These are phyloP conservation scores for Rhynchotus rufescens DNA, from an alignment of 2,797 vertebrate genomes.

Conservation along the genomic window DNA sequence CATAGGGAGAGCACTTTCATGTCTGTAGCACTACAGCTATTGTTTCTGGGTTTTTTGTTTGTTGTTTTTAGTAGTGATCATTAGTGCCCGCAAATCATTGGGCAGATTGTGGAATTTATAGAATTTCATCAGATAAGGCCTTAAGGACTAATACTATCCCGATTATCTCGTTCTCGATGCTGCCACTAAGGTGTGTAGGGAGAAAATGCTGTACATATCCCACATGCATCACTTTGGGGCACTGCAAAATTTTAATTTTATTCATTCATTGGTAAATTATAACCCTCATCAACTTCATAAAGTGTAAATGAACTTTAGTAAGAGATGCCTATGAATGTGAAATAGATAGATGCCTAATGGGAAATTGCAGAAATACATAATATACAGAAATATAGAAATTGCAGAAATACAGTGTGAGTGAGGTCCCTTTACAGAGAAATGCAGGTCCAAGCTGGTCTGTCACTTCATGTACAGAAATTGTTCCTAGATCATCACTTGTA, in stretches of 20 bases:
- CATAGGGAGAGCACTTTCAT: background rate
- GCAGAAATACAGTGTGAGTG: background rate
- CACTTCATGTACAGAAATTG: background rate
- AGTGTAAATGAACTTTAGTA: background rate
- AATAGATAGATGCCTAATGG: background rate
- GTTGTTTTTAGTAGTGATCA: background rate
- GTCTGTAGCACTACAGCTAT: accelerated
- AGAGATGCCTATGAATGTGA: background rate
- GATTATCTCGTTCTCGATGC: background rate
- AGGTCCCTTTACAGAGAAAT: background rate
- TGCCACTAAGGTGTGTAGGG: too few relatives aligned
- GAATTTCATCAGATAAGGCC: background rate
- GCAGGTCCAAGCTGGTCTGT: background rate
- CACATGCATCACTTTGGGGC: background rate
- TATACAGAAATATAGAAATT: too few relatives aligned
- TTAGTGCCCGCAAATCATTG: background rate
- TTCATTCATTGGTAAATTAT: constrained; percentile 3
- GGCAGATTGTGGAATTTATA: background rate
- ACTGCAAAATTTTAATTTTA: background rate
- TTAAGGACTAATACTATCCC: background rate
- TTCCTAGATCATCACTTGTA: background rate
- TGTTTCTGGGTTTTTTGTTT: background rate
- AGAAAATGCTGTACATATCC: background rate
- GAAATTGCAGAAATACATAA: background rate
- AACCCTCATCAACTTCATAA: background rate